A percentile compares a stretch with the other conserved stretches of the same genome.
Evolutionary conservation across 2,888 invertebrate genomes (phyloP).

Genomic region (Dendrolimus pini): DNA sequence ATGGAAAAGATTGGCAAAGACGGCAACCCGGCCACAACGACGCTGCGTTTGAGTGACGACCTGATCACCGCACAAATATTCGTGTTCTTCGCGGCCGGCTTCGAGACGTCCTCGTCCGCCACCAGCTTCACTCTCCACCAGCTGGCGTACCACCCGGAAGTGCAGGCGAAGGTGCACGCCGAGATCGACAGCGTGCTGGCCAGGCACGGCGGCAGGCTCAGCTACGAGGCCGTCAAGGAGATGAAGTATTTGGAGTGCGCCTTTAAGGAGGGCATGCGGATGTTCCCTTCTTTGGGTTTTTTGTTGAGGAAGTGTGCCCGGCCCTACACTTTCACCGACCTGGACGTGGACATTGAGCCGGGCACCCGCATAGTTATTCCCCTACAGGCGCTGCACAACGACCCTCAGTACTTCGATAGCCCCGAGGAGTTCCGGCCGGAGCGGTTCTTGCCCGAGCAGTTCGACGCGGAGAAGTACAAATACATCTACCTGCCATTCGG

Average conservation of each 20-base stretch:
- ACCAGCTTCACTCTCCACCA: constrained; percentile 47
- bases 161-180: constrained; percentile 35
- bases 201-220: constrained; percentile 30
- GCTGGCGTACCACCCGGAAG: constrained; percentile 36
- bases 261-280: constrained; percentile 43
- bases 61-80: constrained; percentile 45
- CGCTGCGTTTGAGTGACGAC: constrained; percentile 33
- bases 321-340: constrained; percentile 38
- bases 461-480: constrained; percentile 24
- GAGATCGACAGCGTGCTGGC: constrained; percentile 38
- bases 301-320: constrained; percentile 33
- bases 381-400: constrained; percentile 41
- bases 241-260: constrained; percentile 43
- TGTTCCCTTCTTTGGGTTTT: constrained; percentile 50
- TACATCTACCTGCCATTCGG: constrained; percentile 46
- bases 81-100: constrained; percentile 47
- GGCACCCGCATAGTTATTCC: constrained; percentile 39
- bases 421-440: constrained; percentile 46
- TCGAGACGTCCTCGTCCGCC: constrained; percentile 49
- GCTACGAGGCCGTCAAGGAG: constrained; percentile 43
- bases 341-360: constrained; percentile 34
- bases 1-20: constrained; percentile 33
- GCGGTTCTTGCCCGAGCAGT: constrained; percentile 31
- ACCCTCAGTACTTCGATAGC: constrained; percentile 41
- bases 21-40: constrained; percentile 27